Conservation (phyloP, 2,888 invertebrate species). For the Rhagonycha lutea region DNA sequence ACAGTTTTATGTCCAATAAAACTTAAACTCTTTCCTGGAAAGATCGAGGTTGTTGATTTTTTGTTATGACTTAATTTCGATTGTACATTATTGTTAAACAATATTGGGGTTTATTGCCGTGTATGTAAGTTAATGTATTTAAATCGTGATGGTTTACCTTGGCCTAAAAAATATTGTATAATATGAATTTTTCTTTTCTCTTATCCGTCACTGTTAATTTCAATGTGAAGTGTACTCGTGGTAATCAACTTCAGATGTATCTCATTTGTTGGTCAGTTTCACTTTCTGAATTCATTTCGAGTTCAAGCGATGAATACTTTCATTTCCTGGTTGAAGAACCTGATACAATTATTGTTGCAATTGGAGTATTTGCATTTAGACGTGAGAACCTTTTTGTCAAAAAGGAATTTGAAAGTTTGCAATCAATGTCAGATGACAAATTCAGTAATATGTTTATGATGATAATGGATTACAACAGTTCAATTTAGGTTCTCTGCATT, state of each 20-base stretch:
- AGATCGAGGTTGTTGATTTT: neutral
- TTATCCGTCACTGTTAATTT: neutral
- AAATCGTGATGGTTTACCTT: neutral
- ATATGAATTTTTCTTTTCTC: neutral
- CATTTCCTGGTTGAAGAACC: slow-evolving; percentile 38
- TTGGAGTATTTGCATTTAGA: neutral
- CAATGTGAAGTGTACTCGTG: neutral
- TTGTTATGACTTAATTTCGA: neutral
- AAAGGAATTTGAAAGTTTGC: neutral
- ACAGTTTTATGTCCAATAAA: neutral
- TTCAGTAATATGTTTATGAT: neutral
- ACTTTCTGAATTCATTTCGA: slow-evolving; percentile 22
- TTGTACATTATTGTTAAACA: neutral
- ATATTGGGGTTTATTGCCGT: neutral
- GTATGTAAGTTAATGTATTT: neutral
- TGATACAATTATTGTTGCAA: slow-evolving; percentile 1
- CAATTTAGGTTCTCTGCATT: neutral
- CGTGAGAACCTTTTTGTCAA: neutral
- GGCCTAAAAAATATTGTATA: neutral
- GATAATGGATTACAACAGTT: neutral
- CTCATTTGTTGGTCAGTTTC: slow-evolving; percentile 13
- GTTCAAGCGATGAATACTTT: slow-evolving; percentile 14
- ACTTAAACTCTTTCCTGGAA: neutral
- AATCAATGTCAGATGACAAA: neutral
- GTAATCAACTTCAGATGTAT: neutral